A percentile compares a stretch with the other conserved stretches of the same genome.
Conservation (phyloP, 2,888 invertebrate species). For the Drosophila ezoana region DNA sequence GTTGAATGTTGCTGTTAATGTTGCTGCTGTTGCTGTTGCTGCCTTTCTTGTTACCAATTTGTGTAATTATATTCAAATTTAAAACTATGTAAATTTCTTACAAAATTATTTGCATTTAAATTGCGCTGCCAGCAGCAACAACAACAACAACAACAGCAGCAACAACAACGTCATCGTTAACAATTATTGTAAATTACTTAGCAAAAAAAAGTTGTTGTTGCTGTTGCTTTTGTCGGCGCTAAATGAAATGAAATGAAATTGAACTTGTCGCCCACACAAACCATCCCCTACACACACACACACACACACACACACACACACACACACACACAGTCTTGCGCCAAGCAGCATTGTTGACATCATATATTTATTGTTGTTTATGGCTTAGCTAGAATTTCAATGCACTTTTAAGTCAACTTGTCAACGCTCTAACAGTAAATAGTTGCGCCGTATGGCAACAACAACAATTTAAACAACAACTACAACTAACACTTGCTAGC, state of each 20-base stretch:
- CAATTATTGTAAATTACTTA: conserved; percentile 78
- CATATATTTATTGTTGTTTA: conserved; percentile 65
- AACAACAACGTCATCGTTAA: conserved; percentile 51
- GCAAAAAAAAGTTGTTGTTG: conserved; percentile 32
- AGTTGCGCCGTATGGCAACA: conserved; percentile 7
- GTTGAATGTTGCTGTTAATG: conserved; percentile 17
- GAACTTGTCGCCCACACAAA: conserved; percentile 72
- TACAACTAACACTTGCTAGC: neutral
- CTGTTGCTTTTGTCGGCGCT: conserved; percentile 32
- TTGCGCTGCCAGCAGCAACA: conserved; percentile 46
- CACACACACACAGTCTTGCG: conserved; percentile 1
- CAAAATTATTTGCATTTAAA: conserved; percentile 78
- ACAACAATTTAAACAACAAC: conserved; percentile 3
- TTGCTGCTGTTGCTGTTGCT: conserved; percentile 19
- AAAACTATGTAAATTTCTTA: conserved; percentile 73
- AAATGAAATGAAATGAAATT: conserved; percentile 67
- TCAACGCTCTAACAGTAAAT: conserved; percentile 64
- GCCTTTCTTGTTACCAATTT: conserved; percentile 65
- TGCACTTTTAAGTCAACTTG: conserved; percentile 75
- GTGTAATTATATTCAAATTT: conserved; percentile 80
- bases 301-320: conserved; percentile 3
- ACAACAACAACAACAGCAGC: conserved; percentile 22
- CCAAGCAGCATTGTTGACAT: conserved; percentile 60
- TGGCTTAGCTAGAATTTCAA: conserved; percentile 57
- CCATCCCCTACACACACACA: conserved; percentile 3